Base-by-base conservation (phyloP, 2,113 vertebrate species). In the Burhinus oedicnemus region DNA sequence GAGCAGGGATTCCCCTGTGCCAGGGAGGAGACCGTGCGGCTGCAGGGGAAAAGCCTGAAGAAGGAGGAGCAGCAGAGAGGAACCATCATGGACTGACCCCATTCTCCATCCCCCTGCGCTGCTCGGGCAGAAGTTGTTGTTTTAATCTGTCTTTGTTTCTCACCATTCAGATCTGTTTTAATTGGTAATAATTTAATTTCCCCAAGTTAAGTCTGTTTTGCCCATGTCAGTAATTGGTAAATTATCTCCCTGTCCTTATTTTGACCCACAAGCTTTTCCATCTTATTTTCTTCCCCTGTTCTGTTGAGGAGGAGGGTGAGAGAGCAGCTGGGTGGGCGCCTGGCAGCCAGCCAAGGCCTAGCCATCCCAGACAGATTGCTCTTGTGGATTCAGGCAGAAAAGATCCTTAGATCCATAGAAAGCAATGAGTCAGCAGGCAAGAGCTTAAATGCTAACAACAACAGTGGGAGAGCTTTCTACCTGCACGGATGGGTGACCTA, bases 41-140 rank as follows among this genome's bases (percentile, higher is more conserved):
- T 51, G 49, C 49, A 51, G 49, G 47, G 49, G 49, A 23, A 51
- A 51, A 36, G 25, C 1, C 2, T 5, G 26, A 40, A 26, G 44
- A 47, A 27, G 26, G 4, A 66, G 61, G 17, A 80, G 11, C 30
- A 21, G 54, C 23, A 4, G 18, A 65, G 23, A 27, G 0, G 2
- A 52, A 49, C 22, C 30, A 14, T 14, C 27, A 6, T 8, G 20
- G 27, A 6, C 55, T 65, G 44, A 76, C 6, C 12, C 44, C 13
- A 1, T 12, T 19, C 5, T 18, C 8, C 8, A 2, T 14, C 3
- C 4, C 11, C 5, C 12, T 30, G 34, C 2, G 0, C 11, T 17
- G 30, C 72, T 40, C 0, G 0, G 10, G 25, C 32, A 7, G 34
- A 70, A 36, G 9, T 8, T 49, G 5, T 19, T 40, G 12, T 13